phyloP scores from a whole-genome alignment of 92 coral and sea anemone species.

The Porites rus region DNA sequence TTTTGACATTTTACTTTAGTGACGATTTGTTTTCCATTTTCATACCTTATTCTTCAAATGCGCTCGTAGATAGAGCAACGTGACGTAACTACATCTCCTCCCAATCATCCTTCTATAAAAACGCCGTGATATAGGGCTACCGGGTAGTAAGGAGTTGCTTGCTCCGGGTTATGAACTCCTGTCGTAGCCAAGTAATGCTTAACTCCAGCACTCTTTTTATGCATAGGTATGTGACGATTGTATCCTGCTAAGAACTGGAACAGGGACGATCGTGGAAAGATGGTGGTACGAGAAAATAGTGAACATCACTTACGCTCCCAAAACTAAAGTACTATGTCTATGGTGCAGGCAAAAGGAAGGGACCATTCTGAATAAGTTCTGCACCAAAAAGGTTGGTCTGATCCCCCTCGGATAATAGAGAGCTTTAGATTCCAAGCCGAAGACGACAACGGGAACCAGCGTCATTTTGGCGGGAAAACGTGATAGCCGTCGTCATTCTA shows the following conservation, averaged over 20 bases:
- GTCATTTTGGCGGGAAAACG: too few species aligned
- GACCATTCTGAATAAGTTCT: slow-evolving; percentile 95
- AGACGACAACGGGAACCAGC: too few species aligned
- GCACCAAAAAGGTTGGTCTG: slow-evolving; percentile 84
- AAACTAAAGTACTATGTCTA: slow-evolving; percentile 93
- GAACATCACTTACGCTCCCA: slow-evolving; percentile 94
- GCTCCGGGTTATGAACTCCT: too few species aligned
- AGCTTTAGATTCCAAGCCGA: background rate
- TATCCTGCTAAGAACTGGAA: slow-evolving; percentile 88
- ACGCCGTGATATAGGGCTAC: too few species aligned
- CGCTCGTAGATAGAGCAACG: too few species aligned
- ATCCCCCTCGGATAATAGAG: background rate
- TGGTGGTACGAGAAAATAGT: slow-evolving; percentile 99
- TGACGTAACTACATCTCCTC: too few species aligned
- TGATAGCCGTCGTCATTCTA: too few species aligned
- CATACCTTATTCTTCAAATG: too few species aligned
- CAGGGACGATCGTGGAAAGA: slow-evolving; percentile 90
- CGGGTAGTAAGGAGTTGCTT: too few species aligned
- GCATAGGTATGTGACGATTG: slow-evolving; percentile 96
- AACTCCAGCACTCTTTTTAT: background rate
- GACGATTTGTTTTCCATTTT: too few species aligned
- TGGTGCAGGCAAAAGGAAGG: slow-evolving; percentile 96
- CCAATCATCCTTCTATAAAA: too few species aligned
- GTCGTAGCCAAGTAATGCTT: background rate
- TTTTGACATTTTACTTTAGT: too few species aligned